Evolutionary conservation across 2,888 invertebrate genomes (phyloP).

Genomic region (Idaea dimidiata): DNA sequence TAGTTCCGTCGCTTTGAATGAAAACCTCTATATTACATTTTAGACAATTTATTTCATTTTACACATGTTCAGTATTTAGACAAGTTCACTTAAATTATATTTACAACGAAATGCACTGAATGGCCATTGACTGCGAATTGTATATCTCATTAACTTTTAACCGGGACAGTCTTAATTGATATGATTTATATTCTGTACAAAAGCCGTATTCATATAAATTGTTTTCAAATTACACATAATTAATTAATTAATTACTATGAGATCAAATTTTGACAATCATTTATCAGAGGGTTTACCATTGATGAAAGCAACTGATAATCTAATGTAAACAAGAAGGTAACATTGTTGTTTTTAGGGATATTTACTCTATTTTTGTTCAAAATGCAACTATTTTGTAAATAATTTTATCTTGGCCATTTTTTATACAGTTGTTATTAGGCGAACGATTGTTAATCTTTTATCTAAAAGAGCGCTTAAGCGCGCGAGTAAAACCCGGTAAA

Average conservation of each 20-base stretch:
- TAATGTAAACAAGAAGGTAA: not conserved
- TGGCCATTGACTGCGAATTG: slow-evolving; percentile 50
- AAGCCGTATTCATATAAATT: slow-evolving; percentile 40
- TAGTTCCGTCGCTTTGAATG: not conserved
- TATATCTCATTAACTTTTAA: slow-evolving; percentile 28
- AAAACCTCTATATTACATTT: slow-evolving; percentile 49
- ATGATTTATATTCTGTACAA: slow-evolving; percentile 54
- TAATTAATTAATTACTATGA: slow-evolving; percentile 43
- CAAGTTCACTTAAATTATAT: slow-evolving; percentile 69
- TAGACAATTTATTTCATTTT: slow-evolving; percentile 79
- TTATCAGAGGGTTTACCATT: not conserved
- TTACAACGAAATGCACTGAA: slow-evolving; percentile 73
- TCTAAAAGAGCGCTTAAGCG: no score
- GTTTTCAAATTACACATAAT: slow-evolving; percentile 33
- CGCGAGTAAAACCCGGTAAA: no score
- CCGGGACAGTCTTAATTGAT: slow-evolving; percentile 60
- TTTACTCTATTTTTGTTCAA: no score
- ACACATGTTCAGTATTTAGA: slow-evolving; percentile 76
- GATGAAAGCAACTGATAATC: not conserved
- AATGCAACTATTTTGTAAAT: no score
- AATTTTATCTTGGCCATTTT: no score
- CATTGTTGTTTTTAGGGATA: not conserved
- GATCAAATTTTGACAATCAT: slow-evolving; percentile 26
- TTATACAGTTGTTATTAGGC: no score
- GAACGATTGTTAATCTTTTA: no score